Conservation (phyloP, 2,113 vertebrate species). For the Epinephelus moara region DNA sequence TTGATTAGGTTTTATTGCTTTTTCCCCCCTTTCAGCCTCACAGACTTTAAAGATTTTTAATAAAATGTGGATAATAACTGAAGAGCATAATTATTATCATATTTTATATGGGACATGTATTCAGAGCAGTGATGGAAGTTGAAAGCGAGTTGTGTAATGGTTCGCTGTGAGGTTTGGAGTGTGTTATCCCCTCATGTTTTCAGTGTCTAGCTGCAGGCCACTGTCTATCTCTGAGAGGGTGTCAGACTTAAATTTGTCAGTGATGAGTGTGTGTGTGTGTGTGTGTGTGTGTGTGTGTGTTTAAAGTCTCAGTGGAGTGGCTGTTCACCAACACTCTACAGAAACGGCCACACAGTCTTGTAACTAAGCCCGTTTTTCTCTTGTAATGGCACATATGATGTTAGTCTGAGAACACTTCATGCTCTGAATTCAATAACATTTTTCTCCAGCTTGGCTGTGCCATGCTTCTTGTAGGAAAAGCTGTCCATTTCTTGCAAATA, state of each 20-base stretch:
- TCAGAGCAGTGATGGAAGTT: constrained; percentile 38
- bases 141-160: constrained; percentile 36
- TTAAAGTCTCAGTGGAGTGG: constrained; percentile 45
- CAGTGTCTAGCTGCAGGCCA: constrained; percentile 62
- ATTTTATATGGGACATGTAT: constrained; percentile 36
- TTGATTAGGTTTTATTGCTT: constrained; percentile 42
- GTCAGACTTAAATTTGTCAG: constrained; percentile 66
- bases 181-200: constrained; percentile 62
- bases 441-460: constrained; percentile 1
- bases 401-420: constrained; percentile 35
- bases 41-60: constrained; percentile 46
- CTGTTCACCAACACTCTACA: constrained; percentile 58
- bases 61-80: constrained; percentile 45
- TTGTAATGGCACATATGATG: constrained; percentile 26
- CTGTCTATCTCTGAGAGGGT: constrained; percentile 65
- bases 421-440: constrained; percentile 24
- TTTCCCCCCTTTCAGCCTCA: constrained; percentile 35
- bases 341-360: constrained; percentile 18
- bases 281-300: constrained; percentile 28
- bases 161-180: constrained; percentile 42
- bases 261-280: constrained; percentile 37
- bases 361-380: constrained; percentile 16
- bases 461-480: background rate
- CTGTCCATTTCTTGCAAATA: background rate
- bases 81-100: constrained; percentile 47